Evolutionary conservation across 2,113 vertebrate species (phyloP), one percentile per base, ranked within the genome.

Genomic region (Pithys albifrons): DNA sequence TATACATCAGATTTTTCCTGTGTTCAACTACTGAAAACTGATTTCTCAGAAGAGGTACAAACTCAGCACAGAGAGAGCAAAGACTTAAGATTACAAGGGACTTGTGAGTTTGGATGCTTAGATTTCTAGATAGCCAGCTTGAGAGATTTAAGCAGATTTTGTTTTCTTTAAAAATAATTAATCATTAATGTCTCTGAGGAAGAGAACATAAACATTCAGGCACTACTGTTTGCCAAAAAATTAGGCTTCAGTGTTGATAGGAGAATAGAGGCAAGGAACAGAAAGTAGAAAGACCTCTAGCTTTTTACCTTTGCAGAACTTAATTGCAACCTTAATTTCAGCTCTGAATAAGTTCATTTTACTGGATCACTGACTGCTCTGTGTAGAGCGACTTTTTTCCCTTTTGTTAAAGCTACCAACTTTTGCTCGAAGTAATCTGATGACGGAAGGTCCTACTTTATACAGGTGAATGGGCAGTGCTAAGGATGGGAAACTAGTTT

Each of bases 391-490:
- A 73, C 58, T 80, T 76, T 66, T 75, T 72, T 31, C 49, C 43
- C 46, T 91, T 90, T 93, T 92, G n/a, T 61, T 87, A 75, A 88
- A 92, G n/a, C 37, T 93, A 88, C 46, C 69, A 82, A 43, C 29
- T 20, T 89, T 61, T 80, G 18, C 77, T 85, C n/a, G 54, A 81
- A 86, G 88, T 57, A 92, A 79, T 70, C 19, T 23, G 8, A 23
- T 51, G 24, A 85, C 54, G 27, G 39, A 86, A 84, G 35, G 62
- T 94, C 51, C 83, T 64, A 25, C 39, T 75, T 18, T 1, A 49
- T 57, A 87, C 27, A 49, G n/a, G 19, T 15, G 24, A 88, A 85
- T 3, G 1, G 37, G 39, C 7, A 91, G 45, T 69, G 59, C 48
- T 59, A 72, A 91, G 43, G 31, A 89, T 19, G 19, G 23, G 25